phyloP scores from a whole-genome alignment of 2,113 vertebrate genomes.

The Tachycineta bicolor region DNA sequence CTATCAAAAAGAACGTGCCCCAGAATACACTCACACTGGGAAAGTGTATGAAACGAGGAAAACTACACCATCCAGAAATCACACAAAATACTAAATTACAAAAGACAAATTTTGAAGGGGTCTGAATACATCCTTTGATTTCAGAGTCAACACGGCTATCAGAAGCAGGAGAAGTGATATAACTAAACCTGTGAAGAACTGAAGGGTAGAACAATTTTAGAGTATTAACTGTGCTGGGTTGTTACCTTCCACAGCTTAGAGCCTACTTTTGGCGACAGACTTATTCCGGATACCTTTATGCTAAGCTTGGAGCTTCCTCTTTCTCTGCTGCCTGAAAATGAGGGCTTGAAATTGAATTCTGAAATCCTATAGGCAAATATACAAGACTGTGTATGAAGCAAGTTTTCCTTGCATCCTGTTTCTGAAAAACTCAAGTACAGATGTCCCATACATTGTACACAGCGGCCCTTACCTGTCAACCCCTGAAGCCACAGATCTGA shows the following conservation, averaged over 20 bases:
- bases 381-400: background rate
- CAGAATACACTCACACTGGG: background rate
- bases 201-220: background rate
- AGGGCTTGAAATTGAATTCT: background rate
- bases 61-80: background rate
- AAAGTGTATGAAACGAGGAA: background rate
- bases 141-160: background rate
- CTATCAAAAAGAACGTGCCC: background rate
- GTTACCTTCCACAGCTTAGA: background rate
- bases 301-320: background rate
- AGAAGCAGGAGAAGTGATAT: background rate
- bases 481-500: background rate
- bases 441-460: background rate
- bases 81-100: background rate
- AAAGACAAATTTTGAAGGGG: background rate
- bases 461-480: background rate
- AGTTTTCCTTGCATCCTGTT: background rate
- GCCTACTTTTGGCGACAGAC: background rate
- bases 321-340: background rate
- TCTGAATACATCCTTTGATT: background rate
- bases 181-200: background rate
- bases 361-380: background rate
- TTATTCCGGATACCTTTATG: background rate
- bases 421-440: background rate
- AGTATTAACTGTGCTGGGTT: background rate